phyloP scores from a whole-genome alignment of 1,140 invertebrate genomes.

The Sipha flava region DNA sequence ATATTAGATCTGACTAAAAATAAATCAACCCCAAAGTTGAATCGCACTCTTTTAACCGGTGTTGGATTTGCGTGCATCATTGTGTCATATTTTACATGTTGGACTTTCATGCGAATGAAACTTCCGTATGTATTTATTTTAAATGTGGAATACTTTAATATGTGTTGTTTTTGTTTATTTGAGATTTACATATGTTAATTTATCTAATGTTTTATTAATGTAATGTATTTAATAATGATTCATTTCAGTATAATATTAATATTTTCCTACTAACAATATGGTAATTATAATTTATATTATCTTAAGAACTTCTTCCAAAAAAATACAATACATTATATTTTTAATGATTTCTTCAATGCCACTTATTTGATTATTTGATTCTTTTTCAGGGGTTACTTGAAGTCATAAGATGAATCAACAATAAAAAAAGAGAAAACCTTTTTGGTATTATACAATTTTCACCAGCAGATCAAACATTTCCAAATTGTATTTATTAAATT shows the following conservation, averaged over 20 bases:
- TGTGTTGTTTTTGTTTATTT: no score
- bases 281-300: no score
- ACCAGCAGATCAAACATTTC: background rate
- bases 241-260: no score
- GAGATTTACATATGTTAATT: no score
- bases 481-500: background rate
- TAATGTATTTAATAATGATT: no score
- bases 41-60: constrained; percentile 80
- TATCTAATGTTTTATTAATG: no score
- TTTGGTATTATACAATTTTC: background rate
- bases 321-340: background rate
- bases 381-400: constrained; percentile 24
- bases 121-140: constrained; percentile 59
- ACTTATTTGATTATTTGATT: background rate
- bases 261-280: no score
- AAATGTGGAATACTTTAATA: no score
- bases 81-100: constrained; percentile 91
- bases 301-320: no score
- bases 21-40: constrained; percentile 75
- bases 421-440: background rate
- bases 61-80: constrained; percentile 89
- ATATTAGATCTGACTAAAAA: constrained; percentile 90
- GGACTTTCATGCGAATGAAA: constrained; percentile 99
- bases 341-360: background rate
- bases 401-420: background rate